These are phyloP conservation scores for Saccopteryx leptura DNA, from an alignment of 2,113 vertebrate species.

Conservation along the genomic window DNA sequence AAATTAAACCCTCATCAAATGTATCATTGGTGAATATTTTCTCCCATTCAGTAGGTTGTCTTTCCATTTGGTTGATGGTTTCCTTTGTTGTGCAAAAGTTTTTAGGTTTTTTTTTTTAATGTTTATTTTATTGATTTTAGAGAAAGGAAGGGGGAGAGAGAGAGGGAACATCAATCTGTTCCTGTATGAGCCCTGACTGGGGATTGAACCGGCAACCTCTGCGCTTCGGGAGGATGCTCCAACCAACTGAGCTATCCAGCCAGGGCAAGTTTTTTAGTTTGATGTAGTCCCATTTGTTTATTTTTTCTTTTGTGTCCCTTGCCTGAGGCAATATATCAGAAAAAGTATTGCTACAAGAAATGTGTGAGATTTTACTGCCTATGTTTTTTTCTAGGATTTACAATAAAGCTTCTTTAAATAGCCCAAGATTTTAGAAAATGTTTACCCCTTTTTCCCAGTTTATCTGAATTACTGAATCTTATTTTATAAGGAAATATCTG, in stretches of 20 bases:
- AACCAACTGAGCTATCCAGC: too few relatives aligned
- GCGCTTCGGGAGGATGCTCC: too few relatives aligned
- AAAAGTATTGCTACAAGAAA: not conserved
- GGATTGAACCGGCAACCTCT: too few relatives aligned
- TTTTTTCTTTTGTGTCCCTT: not conserved
- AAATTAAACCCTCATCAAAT: not conserved
- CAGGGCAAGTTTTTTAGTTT: not conserved
- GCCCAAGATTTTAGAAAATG: slow-evolving; percentile 3
- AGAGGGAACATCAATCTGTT: too few relatives aligned
- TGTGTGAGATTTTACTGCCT: not conserved
- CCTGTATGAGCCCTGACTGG: too few relatives aligned
- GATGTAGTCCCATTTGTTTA: not conserved
- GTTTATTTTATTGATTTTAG: too few relatives aligned
- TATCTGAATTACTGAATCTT: slow-evolving; percentile 32
- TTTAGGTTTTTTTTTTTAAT: too few relatives aligned
- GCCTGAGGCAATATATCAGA: not conserved
- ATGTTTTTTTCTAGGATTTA: not conserved
- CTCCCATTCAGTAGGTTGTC: not conserved
- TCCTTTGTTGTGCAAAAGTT: not conserved
- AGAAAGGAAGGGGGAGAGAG: too few relatives aligned
- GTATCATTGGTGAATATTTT: not conserved
- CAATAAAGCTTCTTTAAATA: slow-evolving; percentile 16
- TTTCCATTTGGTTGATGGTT: not conserved
- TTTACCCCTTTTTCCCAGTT: slow-evolving; percentile 8
- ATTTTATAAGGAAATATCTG: slow-evolving; percentile 22